Conservation (phyloP, 2,113 vertebrate species). For the Seriola rivoliana region DNA sequence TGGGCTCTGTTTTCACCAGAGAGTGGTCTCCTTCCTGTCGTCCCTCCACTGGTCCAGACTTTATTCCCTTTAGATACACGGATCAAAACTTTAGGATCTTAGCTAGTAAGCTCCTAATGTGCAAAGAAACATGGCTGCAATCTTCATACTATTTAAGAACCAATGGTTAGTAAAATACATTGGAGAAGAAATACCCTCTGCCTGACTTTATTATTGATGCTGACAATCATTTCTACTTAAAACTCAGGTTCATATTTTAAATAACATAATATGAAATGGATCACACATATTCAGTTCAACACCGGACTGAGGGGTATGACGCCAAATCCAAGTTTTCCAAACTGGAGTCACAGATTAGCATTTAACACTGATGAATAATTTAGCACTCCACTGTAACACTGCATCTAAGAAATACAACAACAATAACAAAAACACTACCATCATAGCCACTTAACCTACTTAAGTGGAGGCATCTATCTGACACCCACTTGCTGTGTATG, state of each 20-base stretch:
- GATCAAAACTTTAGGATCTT: background rate
- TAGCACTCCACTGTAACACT: background rate
- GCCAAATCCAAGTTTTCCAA: background rate
- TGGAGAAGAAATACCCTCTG: background rate
- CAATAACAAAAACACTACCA: constrained; percentile 38
- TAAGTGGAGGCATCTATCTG: constrained; percentile 35
- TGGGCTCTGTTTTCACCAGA: constrained; percentile 80
- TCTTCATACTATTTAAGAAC: background rate
- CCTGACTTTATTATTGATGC: background rate
- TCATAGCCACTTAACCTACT: constrained; percentile 57
- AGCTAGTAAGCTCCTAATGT: too few relatives aligned
- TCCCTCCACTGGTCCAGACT: constrained; percentile 52
- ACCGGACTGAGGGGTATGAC: background rate
- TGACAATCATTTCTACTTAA: background rate
- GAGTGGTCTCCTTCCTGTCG: constrained; percentile 73
- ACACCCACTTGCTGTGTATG: constrained; percentile 46
- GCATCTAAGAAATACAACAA: constrained; percentile 15
- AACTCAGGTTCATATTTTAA: background rate
- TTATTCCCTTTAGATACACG: constrained; percentile 75
- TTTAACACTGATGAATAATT: constrained; percentile 11
- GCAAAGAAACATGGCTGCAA: background rate
- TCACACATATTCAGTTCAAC: background rate
- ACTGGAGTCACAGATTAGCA: background rate
- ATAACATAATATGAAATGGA: background rate
- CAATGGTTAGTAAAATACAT: background rate